These are phyloP conservation scores for Amazona guildingii DNA, from an alignment of 2,113 vertebrate genomes.

Conservation along the genomic window DNA sequence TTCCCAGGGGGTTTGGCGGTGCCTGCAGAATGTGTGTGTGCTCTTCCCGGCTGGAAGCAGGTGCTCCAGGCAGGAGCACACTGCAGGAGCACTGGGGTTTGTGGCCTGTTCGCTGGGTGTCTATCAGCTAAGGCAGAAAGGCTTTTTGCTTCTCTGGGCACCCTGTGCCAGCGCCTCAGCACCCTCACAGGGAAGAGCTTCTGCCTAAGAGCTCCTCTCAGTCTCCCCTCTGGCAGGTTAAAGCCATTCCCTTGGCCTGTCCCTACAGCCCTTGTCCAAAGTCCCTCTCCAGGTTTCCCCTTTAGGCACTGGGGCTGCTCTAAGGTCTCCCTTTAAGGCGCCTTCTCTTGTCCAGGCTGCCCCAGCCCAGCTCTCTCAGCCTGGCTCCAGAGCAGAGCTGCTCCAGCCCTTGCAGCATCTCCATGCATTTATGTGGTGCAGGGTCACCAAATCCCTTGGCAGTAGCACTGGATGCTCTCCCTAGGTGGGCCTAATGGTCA, in stretches of 20 bases:
- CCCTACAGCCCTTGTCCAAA: no score
- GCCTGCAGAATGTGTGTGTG: accelerated
- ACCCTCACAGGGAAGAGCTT: neutral
- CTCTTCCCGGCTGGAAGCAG: neutral
- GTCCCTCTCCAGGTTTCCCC: no score
- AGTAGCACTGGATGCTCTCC: accelerated
- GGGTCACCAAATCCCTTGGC: neutral
- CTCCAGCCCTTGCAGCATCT: neutral
- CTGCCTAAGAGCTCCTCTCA: neutral
- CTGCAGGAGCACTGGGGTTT: neutral
- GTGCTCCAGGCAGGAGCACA: accelerated
- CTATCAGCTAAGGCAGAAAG: neutral
- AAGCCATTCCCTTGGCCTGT: no score
- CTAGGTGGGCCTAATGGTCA: neutral
- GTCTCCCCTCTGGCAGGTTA: no score
- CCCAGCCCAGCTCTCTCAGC: neutral
- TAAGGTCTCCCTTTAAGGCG: no score
- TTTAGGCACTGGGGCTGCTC: no score
- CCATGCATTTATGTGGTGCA: neutral
- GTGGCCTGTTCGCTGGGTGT: neutral
- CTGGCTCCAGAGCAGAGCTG: neutral
- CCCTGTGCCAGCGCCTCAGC: neutral
- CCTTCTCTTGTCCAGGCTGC: neutral
- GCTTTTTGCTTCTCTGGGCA: neutral
- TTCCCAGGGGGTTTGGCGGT: neutral